Percentiles rank a stretch among this genome's conserved stretches.
Evolutionary conservation across 2,888 invertebrate species (phyloP).

Genomic region (Amitus sp.): DNA sequence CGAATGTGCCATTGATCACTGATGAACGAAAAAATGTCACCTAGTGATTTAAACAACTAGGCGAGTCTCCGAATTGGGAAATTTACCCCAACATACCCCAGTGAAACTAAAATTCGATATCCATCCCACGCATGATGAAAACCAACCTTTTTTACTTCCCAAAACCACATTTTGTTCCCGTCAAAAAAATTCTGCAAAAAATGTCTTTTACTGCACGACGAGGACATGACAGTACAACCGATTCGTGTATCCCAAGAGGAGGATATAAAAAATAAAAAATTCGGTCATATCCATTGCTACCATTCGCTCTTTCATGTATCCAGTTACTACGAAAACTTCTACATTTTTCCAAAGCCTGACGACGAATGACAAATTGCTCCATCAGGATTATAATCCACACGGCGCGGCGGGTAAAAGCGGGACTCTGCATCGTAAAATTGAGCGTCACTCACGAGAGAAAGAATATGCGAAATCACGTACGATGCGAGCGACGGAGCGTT

Average conservation of each 20-base stretch:
- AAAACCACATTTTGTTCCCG: too few species aligned
- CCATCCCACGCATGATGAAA: too few species aligned
- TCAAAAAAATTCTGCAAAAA: too few species aligned
- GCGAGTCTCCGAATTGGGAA: too few species aligned
- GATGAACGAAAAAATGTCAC: too few species aligned
- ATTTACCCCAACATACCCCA: too few species aligned
- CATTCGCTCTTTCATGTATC: too few species aligned
- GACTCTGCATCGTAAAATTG: conserved; percentile 7
- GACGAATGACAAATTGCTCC: conserved; percentile 11
- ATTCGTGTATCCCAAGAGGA: not conserved
- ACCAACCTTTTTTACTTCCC: too few species aligned
- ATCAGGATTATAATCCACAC: conserved; percentile 4
- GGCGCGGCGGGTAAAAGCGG: conserved; percentile 3
- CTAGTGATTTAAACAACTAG: too few species aligned
- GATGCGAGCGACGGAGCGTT: conserved; percentile 1
- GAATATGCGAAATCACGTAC: conserved; percentile 15
- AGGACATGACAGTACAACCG: not conserved
- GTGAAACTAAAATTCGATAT: too few species aligned
- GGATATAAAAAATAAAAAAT: not conserved
- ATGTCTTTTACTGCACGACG: not conserved
- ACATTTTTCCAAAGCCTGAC: not conserved
- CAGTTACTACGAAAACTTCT: not conserved
- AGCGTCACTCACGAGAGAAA: conserved; percentile 3
- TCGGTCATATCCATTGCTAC: not conserved
- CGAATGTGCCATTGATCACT: too few species aligned